A percentile compares a stretch with the other conserved stretches of the same genome.
Evolutionary conservation across 2,113 vertebrate species (phyloP).

Genomic region (Engraulis encrasicolus): DNA sequence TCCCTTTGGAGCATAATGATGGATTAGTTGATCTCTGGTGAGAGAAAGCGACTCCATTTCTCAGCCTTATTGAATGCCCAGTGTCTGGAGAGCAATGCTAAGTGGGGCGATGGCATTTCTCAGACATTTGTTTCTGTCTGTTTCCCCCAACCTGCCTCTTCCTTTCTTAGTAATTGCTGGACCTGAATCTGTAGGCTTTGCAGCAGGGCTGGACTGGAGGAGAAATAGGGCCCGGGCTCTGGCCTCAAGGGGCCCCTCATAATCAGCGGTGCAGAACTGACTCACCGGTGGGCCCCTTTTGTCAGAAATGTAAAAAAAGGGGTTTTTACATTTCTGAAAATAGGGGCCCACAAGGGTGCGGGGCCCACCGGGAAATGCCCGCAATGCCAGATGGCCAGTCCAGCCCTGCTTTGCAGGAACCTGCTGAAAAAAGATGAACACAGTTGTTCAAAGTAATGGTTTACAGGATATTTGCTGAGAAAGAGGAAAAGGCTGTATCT

Average conservation of each 20-base stretch:
- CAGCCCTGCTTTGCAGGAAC: too few relatives aligned
- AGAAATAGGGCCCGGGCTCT: too few relatives aligned
- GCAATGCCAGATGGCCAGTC: too few relatives aligned
- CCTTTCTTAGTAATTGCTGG: not conserved
- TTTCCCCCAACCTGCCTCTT: too few relatives aligned
- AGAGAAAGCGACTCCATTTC: not conserved
- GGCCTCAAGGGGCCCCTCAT: too few relatives aligned
- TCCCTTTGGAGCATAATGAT: constrained; percentile 1
- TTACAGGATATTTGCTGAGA: not conserved
- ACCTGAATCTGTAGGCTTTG: not conserved
- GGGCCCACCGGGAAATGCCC: too few relatives aligned
- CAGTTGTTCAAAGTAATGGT: not conserved
- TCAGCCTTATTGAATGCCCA: not conserved
- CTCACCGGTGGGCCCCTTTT: too few relatives aligned
- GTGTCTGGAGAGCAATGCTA: not conserved
- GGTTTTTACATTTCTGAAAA: too few relatives aligned
- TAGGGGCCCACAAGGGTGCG: too few relatives aligned
- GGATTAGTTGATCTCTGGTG: not conserved
- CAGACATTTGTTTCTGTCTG: not conserved
- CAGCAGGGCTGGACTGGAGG: too few relatives aligned
- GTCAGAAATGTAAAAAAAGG: too few relatives aligned
- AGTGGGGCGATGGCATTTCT: not conserved
- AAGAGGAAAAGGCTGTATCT: not conserved
- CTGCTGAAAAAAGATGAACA: not conserved
- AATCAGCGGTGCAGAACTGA: too few relatives aligned